These are phyloP conservation scores for Hystrix cristata DNA, from an alignment of 2,113 vertebrate species.

Conservation along the genomic window DNA sequence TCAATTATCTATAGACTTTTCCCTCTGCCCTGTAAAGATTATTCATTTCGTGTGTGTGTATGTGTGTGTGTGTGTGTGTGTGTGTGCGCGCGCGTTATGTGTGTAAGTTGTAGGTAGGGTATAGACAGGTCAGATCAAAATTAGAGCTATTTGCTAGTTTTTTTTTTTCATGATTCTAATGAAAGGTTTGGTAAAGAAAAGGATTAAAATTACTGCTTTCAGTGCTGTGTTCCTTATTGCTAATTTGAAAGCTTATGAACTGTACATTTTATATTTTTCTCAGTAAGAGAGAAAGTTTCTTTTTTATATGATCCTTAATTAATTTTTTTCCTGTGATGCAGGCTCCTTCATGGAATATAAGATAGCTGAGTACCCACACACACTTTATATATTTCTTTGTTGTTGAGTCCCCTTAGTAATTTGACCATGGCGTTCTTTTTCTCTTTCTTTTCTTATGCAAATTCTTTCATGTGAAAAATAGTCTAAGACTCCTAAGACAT, in stretches of 20 bases:
- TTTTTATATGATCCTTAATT: slow-evolving; percentile 61
- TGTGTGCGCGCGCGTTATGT: background rate
- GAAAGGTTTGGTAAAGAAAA: slow-evolving; percentile 72
- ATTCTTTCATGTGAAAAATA: background rate
- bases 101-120: background rate
- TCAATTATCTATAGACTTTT: background rate
- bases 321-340: slow-evolving; percentile 30
- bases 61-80: rapidly evolving
- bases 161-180: slow-evolving; percentile 59
- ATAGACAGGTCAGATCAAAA: slow-evolving; percentile 50
- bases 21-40: background rate
- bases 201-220: slow-evolving; percentile 64
- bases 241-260: slow-evolving; percentile 68
- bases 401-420: background rate
- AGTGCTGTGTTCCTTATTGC: slow-evolving; percentile 15
- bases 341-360: background rate
- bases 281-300: slow-evolving; percentile 19
- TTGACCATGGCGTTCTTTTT: background rate
- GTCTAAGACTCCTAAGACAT: background rate
- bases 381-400: slow-evolving; percentile 9
- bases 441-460: background rate
- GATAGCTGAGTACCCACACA: background rate
- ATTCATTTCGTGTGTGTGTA: background rate
- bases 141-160: slow-evolving; percentile 43
- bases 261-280: slow-evolving; percentile 50